Evolutionary conservation across 2,797 vertebrate species (phyloP), one percentile per base, ranked within the genome.

Genomic region (Artibeus jamaicensis): DNA sequence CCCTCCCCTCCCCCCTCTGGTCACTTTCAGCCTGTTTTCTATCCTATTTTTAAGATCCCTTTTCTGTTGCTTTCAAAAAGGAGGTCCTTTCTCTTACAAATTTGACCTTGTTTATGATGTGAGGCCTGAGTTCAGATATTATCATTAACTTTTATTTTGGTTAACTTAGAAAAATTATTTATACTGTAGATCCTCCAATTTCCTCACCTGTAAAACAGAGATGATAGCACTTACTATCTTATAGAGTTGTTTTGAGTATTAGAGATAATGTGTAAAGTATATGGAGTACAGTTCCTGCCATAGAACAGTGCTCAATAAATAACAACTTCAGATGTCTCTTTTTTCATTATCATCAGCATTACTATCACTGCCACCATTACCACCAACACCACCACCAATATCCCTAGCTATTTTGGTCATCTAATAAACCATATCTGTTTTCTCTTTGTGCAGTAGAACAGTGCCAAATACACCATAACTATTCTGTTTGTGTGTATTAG

Each of bases 151-250:
- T 39, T 76, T 59, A 18, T 65, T 9, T 89, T 79, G 82, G n/a
- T 86, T 94, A 81, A 81, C 34, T 90, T 73, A n/a, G 34, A 86
- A 92, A 68, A 48, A 34, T 92, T 94, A 50, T 62, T 93, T 86
- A 94, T 32, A 50, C 57, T 4, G 59, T n/a, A 55, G 50, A 26
- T 73, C 42, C 22, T 37, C 62, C 62, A 44, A 12, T 96, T 87
- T 83, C 26, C 42, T 44, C 18, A 42, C 91, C 39, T 93, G 5
- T 79, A 46, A 92, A 86, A 39, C 32, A 46, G 74, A 94, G 53
- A 50, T 94, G 15, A 81, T 85, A 48, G 12, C 74, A 39, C 24
- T 82, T 81, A 39, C 24, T 82, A 16, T 71, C 57, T 68, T 48
- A 7, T 21, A 48, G 50, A 88, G n/a, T 68, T 90, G 48, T 9